Base-by-base conservation (phyloP, 2,888 invertebrate species). In the Callimorpha dominula region DNA sequence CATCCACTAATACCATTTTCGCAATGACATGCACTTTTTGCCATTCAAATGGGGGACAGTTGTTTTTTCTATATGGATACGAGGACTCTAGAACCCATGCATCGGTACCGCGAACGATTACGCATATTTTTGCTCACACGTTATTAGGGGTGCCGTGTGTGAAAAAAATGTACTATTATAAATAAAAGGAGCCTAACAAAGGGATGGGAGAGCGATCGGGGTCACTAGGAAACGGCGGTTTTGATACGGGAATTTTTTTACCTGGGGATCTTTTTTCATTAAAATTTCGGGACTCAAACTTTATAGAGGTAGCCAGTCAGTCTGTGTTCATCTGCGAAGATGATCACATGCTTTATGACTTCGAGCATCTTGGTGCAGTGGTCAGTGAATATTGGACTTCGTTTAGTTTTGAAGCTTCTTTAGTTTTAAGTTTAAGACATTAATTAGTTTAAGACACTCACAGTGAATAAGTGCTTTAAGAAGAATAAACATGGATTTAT, bases 221-320 rank as follows among this genome's bases (percentile, higher is more conserved):
- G 95, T 95, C 95, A 95, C 95, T 95, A 95, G 95, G 94, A 95
- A 95, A 95, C 94, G 93, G 94, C 93, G 94, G 95, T 95, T 95
- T 95, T 95, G 93, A 94, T 95, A 93, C 93, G 94, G 92, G 91
- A 83, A 87, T 92, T 95, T 95, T 95, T 95, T 95, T 95, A 94
- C 94, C 95, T 94, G 92, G 94, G 94, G 90, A 88, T 88, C 88
- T 90, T 94, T 94, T 95, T 95, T 94, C 89, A 89, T 88, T 89
- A 88, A 90, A 90, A 90, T 91, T 91, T 88, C 80, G 90, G 90
- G 90, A 81, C 91, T 90, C 89, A 81, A 90, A 88, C 87, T 92
- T 93, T 90, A 91, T 91, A 82, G 90, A 90, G 92, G 89, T 93
- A 93, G 94, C 94, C 94, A 94, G 94, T 89, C 94, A 95, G 95